A percentile compares a stretch with the other conserved stretches of the same genome.
Evolutionary conservation across 2,888 invertebrate genomes (phyloP).

Genomic region (Apeira syringaria): DNA sequence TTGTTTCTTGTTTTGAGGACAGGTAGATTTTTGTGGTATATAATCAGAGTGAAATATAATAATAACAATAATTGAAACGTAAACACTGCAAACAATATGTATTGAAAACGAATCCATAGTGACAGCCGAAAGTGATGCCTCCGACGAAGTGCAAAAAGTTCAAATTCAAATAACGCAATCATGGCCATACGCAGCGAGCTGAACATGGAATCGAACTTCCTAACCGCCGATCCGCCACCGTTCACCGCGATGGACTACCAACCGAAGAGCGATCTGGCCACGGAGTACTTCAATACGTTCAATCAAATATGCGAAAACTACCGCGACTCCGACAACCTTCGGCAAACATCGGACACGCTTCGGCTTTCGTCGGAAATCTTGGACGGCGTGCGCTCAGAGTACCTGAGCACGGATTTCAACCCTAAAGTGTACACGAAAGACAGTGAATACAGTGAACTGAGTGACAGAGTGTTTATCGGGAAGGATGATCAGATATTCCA

Average conservation of each 20-base stretch:
- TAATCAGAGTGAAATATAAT: too few relatives aligned
- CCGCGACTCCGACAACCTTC: conserved; percentile 63
- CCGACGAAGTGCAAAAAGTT: conserved; percentile 62
- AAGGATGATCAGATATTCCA: conserved; percentile 72
- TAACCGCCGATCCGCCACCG: conserved; percentile 84
- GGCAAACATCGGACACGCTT: conserved; percentile 69
- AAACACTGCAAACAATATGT: conserved; percentile 5
- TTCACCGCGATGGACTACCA: conserved; percentile 60
- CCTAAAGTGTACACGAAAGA: conserved; percentile 30
- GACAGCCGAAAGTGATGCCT: conserved; percentile 51
- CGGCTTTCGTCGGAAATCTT: conserved; percentile 70
- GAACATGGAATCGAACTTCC: conserved; percentile 75
- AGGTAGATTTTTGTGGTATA: too few relatives aligned
- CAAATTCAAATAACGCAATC: conserved; percentile 54
- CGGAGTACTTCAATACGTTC: conserved; percentile 76
- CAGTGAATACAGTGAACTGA: conserved; percentile 39
- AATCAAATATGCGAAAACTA: conserved; percentile 75
- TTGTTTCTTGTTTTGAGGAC: too few relatives aligned
- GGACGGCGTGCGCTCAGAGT: conserved; percentile 57
- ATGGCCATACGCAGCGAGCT: conserved; percentile 66
- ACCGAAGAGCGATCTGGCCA: conserved; percentile 63
- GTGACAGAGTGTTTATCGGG: conserved; percentile 66
- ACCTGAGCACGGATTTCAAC: conserved; percentile 49
- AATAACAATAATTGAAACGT: conserved; percentile 16
- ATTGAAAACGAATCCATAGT: conserved; percentile 4